These are phyloP conservation scores for Camponotus vicinus DNA, from an alignment of 1,140 invertebrate species.

Conservation along the genomic window DNA sequence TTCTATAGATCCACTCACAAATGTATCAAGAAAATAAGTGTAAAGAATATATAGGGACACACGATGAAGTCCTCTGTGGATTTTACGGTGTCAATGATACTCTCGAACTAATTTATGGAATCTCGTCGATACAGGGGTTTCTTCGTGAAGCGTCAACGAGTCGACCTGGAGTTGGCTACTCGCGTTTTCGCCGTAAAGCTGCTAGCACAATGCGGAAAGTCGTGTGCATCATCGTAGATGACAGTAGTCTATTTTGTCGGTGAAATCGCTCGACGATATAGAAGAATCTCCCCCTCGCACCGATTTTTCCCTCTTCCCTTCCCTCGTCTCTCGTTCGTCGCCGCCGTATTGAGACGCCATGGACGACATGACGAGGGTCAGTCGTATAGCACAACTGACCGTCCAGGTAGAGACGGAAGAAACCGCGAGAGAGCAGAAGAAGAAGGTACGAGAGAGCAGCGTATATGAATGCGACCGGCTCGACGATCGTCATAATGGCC, in stretches of 20 bases:
- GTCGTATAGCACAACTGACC: constrained; percentile 76
- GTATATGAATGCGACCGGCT: constrained; percentile 68
- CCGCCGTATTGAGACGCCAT: constrained; percentile 82
- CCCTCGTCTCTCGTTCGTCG: constrained; percentile 3
- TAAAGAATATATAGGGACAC: constrained; percentile 46
- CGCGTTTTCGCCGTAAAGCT: constrained; percentile 6
- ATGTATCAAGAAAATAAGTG: neutral
- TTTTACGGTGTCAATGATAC: constrained; percentile 54
- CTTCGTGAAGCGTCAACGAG: constrained; percentile 67
- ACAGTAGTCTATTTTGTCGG: constrained; percentile 73
- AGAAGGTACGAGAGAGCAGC: constrained; percentile 53
- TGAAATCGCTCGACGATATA: constrained; percentile 71
- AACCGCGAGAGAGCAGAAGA: constrained; percentile 56
- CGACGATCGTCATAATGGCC: constrained; percentile 84
- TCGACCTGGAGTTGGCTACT: constrained; percentile 69
- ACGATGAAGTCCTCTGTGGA: constrained; percentile 59
- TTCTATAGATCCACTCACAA: neutral
- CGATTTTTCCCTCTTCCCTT: constrained; percentile 28
- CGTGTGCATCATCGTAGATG: constrained; percentile 49
- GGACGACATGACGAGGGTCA: constrained; percentile 85
- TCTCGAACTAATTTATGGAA: constrained; percentile 79
- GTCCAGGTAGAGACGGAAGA: constrained; percentile 75
- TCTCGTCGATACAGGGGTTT: constrained; percentile 78
- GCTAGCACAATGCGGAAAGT: constrained; percentile 43
- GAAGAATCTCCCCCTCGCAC: constrained; percentile 57